Evolutionary conservation across 2,888 invertebrate species (phyloP).

Genomic region (Marasmarcha lunaedactyla): DNA sequence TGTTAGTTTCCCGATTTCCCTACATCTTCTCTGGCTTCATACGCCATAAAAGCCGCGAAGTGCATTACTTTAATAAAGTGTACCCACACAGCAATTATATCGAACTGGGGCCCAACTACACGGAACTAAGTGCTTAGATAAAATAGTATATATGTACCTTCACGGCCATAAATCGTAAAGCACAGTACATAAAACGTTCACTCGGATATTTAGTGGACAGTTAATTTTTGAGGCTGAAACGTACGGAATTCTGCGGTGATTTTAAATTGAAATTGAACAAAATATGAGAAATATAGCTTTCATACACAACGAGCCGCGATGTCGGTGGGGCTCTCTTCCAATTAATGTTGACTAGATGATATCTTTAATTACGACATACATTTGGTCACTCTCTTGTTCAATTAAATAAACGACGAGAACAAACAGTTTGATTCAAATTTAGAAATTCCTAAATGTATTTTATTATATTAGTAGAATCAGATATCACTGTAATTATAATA

Average conservation of each 20-base stretch:
- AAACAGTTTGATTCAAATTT: too few relatives aligned
- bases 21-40: neutral
- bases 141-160: neutral
- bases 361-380: constrained; percentile 40
- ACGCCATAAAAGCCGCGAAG: neutral
- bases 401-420: constrained; percentile 24
- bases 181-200: too few relatives aligned
- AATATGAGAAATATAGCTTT: too few relatives aligned
- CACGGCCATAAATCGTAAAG: too few relatives aligned
- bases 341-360: constrained; percentile 43
- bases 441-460: too few relatives aligned
- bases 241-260: too few relatives aligned
- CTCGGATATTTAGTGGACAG: too few relatives aligned
- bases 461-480: too few relatives aligned
- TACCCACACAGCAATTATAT: neutral
- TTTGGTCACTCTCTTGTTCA: constrained; percentile 32
- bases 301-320: neutral
- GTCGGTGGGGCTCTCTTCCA: constrained; percentile 24
- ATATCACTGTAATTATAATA: too few relatives aligned
- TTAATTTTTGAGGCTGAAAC: too few relatives aligned
- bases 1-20: too few relatives aligned
- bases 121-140: constrained; percentile 1
- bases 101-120: neutral
- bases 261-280: too few relatives aligned
- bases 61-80: neutral